Conservation (phyloP, 2,797 vertebrate genomes). For the Myotis vivesi region DNA sequence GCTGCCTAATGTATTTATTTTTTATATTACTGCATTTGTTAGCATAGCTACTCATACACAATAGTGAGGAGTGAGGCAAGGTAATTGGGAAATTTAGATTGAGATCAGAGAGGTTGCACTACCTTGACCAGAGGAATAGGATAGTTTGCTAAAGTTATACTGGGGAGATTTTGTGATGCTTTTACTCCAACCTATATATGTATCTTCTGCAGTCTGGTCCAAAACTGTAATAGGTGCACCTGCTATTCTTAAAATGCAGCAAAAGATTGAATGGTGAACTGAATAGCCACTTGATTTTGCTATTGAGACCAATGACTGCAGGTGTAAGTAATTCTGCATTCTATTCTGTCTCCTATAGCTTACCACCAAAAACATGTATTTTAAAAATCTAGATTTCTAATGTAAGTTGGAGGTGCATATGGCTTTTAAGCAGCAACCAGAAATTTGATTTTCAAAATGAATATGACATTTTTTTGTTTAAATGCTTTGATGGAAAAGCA, state of each 20-base stretch:
- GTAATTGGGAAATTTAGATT: background rate
- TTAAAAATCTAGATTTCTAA: background rate
- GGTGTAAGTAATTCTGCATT: conserved; percentile 5
- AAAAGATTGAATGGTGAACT: background rate
- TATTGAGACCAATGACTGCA: conserved; percentile 14
- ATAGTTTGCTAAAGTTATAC: background rate
- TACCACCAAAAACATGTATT: background rate
- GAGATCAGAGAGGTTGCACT: background rate
- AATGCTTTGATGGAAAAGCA: background rate
- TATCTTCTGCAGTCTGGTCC: background rate
- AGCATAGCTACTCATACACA: background rate
- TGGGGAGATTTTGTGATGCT: background rate
- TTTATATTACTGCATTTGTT: background rate
- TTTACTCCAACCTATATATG: background rate
- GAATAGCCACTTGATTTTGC: conserved; percentile 33
- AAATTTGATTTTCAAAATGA: conserved; percentile 44
- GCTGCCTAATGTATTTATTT: background rate
- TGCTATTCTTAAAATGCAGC: conserved; percentile 39
- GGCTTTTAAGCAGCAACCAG: background rate
- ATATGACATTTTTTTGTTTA: background rate
- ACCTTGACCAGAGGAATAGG: background rate
- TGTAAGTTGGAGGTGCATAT: background rate
- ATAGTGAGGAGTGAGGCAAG: background rate
- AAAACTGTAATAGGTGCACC: background rate
- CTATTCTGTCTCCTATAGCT: background rate